Evolutionary conservation across 1,140 invertebrate genomes (phyloP).

Genomic region (Macrobrachium nipponense): DNA sequence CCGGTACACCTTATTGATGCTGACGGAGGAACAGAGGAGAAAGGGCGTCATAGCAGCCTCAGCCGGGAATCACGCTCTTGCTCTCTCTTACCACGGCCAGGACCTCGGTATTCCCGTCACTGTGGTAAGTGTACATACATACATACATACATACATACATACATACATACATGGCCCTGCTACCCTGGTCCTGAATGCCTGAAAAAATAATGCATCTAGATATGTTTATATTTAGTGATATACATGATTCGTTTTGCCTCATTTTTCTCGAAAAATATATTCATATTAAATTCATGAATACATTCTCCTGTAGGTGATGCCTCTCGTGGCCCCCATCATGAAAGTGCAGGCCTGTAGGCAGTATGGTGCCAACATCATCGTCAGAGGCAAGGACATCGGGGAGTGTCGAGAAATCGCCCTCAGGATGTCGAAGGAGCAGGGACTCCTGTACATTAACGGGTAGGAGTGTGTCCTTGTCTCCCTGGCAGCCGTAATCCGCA

Average conservation of each 20-base stretch:
- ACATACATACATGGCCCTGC: too few species aligned
- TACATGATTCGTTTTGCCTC: not conserved
- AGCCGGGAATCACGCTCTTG: slow-evolving; percentile 91
- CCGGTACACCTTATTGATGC: slow-evolving; percentile 78
- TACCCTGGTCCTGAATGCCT: too few species aligned
- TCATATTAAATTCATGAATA: not conserved
- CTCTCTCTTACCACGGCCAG: slow-evolving; percentile 87
- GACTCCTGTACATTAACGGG: slow-evolving; percentile 87
- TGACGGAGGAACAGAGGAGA: slow-evolving; percentile 79
- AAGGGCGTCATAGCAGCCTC: slow-evolving; percentile 91
- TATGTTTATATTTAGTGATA: too few species aligned
- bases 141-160: too few species aligned
- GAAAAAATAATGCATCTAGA: too few species aligned
- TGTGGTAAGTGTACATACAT: slow-evolving; percentile 74
- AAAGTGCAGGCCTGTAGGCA: slow-evolving; percentile 89
- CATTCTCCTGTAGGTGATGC: slow-evolving; percentile 75
- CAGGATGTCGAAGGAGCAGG: slow-evolving; percentile 78
- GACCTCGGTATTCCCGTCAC: slow-evolving; percentile 85
- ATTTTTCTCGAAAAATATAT: too few species aligned
- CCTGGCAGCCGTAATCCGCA: not conserved
- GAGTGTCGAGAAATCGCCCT: slow-evolving; percentile 86
- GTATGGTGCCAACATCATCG: slow-evolving; percentile 86
- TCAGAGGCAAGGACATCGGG: slow-evolving; percentile 86
- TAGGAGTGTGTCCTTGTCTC: slow-evolving; percentile 68
- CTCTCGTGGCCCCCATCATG: slow-evolving; percentile 90